Conservation (phyloP, 2,888 invertebrate genomes). For the Eristalis intricaria region DNA sequence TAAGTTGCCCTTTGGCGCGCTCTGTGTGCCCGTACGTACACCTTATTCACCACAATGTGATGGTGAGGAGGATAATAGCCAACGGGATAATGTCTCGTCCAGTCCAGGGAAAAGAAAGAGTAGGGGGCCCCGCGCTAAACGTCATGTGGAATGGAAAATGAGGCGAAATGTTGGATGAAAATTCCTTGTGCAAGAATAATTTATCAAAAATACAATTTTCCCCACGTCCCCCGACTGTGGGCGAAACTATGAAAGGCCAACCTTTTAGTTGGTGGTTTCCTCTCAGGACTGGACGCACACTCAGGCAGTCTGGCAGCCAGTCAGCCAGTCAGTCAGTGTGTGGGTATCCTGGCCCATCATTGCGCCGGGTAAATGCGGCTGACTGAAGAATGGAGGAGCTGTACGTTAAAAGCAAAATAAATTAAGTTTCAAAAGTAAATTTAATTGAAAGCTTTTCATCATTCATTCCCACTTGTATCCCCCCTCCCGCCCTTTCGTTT, state of each 20-base stretch:
- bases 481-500: neutral
- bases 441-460: conserved; percentile 71
- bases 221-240: neutral
- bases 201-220: conserved; percentile 68
- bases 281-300: neutral
- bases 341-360: conserved; percentile 10
- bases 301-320: neutral
- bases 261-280: conserved; percentile 63
- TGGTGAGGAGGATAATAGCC: conserved; percentile 60
- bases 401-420: conserved; percentile 68
- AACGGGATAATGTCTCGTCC: conserved; percentile 50
- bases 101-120: neutral
- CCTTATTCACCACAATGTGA: conserved; percentile 66
- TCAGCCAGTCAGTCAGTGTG: neutral
- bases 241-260: conserved; percentile 56
- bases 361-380: neutral
- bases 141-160: conserved; percentile 65
- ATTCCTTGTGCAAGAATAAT: conserved; percentile 64
- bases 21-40: conserved; percentile 27
- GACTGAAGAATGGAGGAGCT: conserved; percentile 16
- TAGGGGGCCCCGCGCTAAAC: conserved; percentile 25
- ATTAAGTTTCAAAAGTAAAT: conserved; percentile 72
- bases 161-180: conserved; percentile 50
- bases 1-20: conserved; percentile 39
- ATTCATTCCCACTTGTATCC: conserved; percentile 62